phyloP scores from a whole-genome alignment of 1,140 invertebrate genomes.

The Saxidomus purpurata region DNA sequence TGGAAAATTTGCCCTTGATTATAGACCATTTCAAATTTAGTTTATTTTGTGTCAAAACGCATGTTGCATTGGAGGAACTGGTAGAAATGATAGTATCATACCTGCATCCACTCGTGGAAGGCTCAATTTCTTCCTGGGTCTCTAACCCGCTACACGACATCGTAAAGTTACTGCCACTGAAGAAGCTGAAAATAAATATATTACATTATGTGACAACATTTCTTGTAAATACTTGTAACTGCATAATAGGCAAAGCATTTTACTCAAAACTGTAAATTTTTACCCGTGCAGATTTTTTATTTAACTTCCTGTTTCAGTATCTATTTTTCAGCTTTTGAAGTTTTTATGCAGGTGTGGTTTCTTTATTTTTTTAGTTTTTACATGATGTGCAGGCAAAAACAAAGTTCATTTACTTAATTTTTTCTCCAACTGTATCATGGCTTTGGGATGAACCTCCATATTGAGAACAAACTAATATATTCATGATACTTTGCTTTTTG shows the following conservation, averaged over 20 bases:
- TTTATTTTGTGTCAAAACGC: no score
- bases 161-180: constrained; percentile 72
- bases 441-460: no score
- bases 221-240: not conserved
- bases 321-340: not conserved
- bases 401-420: no score
- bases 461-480: no score
- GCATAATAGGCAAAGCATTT: not conserved
- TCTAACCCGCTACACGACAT: constrained; percentile 72
- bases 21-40: no score
- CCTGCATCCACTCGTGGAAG: constrained; percentile 79
- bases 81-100: no score
- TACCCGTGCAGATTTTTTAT: not conserved
- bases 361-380: not conserved
- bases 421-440: no score
- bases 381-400: no score
- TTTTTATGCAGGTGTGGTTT: not conserved
- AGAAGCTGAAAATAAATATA: constrained; percentile 50
- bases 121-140: constrained; percentile 70
- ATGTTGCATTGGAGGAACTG: no score
- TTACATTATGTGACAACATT: not conserved
- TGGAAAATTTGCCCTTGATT: no score
- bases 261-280: not conserved
- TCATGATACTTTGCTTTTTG: no score
- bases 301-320: not conserved